Evolutionary conservation across 2,888 invertebrate species (phyloP), one percentile per base, ranked within the genome.

Genomic region (Hipparchia semele): DNA sequence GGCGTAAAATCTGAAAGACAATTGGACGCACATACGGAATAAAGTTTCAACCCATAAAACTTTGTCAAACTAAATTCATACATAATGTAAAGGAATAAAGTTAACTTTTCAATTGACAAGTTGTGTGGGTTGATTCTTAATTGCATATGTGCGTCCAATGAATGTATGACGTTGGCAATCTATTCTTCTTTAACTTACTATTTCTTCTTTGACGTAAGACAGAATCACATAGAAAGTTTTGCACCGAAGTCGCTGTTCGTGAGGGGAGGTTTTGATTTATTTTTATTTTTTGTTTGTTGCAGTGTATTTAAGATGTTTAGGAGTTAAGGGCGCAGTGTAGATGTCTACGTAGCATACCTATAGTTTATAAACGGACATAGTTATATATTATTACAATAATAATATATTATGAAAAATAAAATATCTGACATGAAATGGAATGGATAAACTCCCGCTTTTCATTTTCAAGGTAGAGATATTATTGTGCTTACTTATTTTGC

Each of bases 371-470:
- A 91, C 90, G 90, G 89, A 91, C 89, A 92, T 92, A 92, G 90
- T 85, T 92, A 92, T 92, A 91, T 93, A 92, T 93, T 92, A 93
- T 94, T 93, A 91, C 89, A 91, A 90, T 92, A 94, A 92, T 92
- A 93, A 92, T 93, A 92, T 93, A 92, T 93, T 92, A 89, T 89
- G 88, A 89, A 84, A 87, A 86, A 85, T 85, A 84, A 76, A 75
- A 72, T 74, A 89, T 88, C 85, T 84, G 85, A 87, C 82, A 84
- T 81, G 87, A 88, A 89, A 86, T 90, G 90, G 87, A 90, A 88
- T 78, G 88, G 88, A 91, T 86, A 82, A 84, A 85, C 88, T 84
- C 87, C 90, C 86, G 87, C 90, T 91, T 91, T 88, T 86, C 83
- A 86, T 88, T 68, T 83, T 85, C 80, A 90, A 92, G 93, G 92